Base-by-base conservation (phyloP, 1,140 invertebrate genomes). In the Zaprionus nigranus region DNA sequence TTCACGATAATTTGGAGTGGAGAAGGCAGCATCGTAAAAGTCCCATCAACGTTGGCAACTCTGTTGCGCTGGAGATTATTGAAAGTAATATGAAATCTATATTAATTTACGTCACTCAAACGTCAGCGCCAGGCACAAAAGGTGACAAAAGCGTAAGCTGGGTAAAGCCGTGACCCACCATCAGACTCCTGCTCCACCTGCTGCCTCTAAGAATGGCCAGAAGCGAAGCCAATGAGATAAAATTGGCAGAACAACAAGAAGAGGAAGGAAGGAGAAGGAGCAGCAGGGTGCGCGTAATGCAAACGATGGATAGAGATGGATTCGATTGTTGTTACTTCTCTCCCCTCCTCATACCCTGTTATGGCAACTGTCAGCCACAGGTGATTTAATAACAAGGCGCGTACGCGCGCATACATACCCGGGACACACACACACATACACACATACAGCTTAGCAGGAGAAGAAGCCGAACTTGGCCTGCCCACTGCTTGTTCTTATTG, bases 361-460 rank as follows among this genome's bases (percentile, higher is more conserved):
- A 81, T 88, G 78, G 83, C 83, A 84, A 88, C 78, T 88, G 85
- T 81, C 84, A 78, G 81, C 84, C 78, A 88, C 84, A 88, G 85
- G 84, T 90, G 78, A 88, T 73, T 81, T 78, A 84, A 88, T 84
- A 77, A 78, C 62, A 67, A 77, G 67, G 61, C 65, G 49, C 62
- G 53, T 59, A 75, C 66, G 58, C 75, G 66, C 34, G 78, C 53
- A 75, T 63, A 78, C 78, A 73, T 66, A 81, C 58, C 46, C 46
- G 46, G 51, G 53, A 67, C 58, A 75, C 60, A 77, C 62, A 69
- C 46, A 76, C 58, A 68, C 61, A 70, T 62, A 59, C 56, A 71
- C 56, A 71, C 38, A 38, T 11, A 72, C 3, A 73, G 5, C 11
- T 56, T 22, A 36, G 11, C 53, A 59, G n/a, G 20, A 53, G 34